phyloP scores from a whole-genome alignment of 2,113 vertebrate genomes.

The Pitta sordida region DNA sequence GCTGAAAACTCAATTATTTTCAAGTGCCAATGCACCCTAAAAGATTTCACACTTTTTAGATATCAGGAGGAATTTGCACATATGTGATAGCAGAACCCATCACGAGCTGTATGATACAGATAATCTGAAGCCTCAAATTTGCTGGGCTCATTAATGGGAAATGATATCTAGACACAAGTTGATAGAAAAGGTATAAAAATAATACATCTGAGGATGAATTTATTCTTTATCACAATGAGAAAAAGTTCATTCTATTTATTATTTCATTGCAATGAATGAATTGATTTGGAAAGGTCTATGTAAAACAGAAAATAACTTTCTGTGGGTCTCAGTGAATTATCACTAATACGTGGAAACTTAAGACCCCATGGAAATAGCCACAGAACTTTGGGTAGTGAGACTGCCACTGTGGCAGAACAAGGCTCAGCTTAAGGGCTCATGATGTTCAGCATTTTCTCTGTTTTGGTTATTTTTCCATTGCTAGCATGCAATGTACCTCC shows the following conservation, averaged over 20 bases:
- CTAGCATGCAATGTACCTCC: neutral
- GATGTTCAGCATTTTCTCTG: neutral
- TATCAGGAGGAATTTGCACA: neutral
- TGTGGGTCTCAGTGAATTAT: neutral
- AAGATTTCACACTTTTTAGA: neutral
- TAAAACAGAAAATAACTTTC: neutral
- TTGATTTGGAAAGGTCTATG: neutral
- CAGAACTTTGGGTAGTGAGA: neutral
- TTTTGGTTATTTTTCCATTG: neutral
- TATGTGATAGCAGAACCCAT: neutral
- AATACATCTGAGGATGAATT: neutral
- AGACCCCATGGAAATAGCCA: neutral
- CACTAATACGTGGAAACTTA: neutral
- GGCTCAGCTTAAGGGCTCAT: neutral
- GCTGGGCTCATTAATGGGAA: neutral
- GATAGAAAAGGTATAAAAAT: neutral
- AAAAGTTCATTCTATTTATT: neutral
- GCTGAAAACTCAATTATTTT: neutral
- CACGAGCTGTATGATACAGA: neutral
- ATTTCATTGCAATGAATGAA: neutral
- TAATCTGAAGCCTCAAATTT: neutral
- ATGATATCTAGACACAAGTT: neutral
- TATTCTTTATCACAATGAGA: neutral
- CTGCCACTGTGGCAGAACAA: neutral
- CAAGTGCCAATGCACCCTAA: neutral